Evolutionary conservation across 2,113 vertebrate genomes (phyloP).

Genomic region (Rhea pennata): DNA sequence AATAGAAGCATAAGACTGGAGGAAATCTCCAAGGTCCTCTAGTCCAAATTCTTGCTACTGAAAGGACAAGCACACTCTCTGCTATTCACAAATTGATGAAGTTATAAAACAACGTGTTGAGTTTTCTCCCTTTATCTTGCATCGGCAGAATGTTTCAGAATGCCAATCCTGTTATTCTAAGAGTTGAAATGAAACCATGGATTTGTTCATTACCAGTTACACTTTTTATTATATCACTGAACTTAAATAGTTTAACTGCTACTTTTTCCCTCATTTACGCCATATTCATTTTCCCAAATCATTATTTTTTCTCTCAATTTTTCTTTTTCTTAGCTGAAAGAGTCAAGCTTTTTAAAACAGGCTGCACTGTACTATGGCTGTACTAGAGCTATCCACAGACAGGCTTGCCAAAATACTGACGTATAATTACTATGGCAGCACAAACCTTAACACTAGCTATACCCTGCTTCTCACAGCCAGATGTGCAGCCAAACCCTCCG

Average conservation of each 20-base stretch:
- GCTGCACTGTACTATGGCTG: neutral
- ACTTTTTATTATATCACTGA: neutral
- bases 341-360: neutral
- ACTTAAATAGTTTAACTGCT: neutral
- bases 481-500: neutral
- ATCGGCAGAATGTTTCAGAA: neutral
- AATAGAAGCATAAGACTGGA: neutral
- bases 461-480: neutral
- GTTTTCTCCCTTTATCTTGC: neutral
- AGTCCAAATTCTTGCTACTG: neutral
- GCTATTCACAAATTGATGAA: neutral
- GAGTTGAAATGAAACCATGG: neutral
- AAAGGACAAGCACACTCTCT: neutral
- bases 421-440: neutral
- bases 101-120: neutral
- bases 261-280: neutral
- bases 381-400: neutral
- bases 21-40: neutral
- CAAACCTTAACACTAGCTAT: fast-evolving
- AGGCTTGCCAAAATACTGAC: neutral
- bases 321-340: neutral
- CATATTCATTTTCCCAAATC: neutral
- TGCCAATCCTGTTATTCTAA: neutral
- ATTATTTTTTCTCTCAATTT: neutral
- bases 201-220: neutral